Evolutionary conservation across 2,888 invertebrate species (phyloP).

Genomic region (Melinaea marsaeus): DNA sequence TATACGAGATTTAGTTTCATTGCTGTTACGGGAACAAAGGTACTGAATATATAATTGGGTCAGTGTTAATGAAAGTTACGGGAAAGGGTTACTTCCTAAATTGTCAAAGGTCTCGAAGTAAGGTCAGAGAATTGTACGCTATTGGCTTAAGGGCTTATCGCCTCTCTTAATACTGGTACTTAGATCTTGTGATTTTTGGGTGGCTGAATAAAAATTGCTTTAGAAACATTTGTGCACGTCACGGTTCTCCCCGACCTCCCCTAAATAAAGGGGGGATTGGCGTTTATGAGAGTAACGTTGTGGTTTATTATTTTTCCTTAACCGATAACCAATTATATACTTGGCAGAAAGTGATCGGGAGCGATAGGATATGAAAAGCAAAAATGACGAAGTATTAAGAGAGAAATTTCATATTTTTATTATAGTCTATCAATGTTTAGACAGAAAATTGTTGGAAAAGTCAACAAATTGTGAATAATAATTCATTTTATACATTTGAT

Average conservation of each 20-base stretch:
- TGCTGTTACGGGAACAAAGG: background rate
- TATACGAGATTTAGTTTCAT: too few relatives aligned
- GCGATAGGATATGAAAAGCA: background rate
- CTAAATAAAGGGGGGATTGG: conserved; percentile 48
- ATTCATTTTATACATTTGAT: too few relatives aligned
- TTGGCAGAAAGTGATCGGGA: conserved; percentile 3
- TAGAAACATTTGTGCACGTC: conserved; percentile 55
- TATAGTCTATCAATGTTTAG: too few relatives aligned
- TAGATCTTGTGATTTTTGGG: conserved; percentile 48
- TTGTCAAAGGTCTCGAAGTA: conserved; percentile 13
- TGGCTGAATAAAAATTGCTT: conserved; percentile 62
- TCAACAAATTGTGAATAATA: too few relatives aligned
- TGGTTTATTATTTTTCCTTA: conserved; percentile 50
- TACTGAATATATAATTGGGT: background rate
- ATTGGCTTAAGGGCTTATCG: conserved; percentile 8
- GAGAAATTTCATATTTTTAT: background rate
- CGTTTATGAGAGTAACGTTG: conserved; percentile 55
- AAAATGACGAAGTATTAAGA: background rate
- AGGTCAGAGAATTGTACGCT: conserved; percentile 39
- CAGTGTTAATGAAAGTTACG: background rate
- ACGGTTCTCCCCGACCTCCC: conserved; percentile 41
- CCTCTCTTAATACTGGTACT: conserved; percentile 61
- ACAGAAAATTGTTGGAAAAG: too few relatives aligned
- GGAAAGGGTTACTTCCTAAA: background rate
- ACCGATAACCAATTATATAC: conserved; percentile 26